Base-by-base conservation (phyloP, 2,888 invertebrate genomes). In the Iphiclides podalirius region DNA sequence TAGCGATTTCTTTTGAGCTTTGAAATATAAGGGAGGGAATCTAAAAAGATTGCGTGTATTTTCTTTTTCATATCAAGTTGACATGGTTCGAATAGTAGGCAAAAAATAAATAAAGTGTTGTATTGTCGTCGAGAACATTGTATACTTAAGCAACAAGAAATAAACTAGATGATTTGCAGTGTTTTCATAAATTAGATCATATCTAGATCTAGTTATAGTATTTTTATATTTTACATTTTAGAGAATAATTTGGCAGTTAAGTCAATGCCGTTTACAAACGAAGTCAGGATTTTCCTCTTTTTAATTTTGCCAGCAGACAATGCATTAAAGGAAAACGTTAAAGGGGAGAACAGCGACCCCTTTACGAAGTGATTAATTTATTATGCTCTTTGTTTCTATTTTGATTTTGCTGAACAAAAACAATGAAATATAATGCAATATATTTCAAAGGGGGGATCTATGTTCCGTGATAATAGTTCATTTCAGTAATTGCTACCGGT, bases 1-100 rank as follows among this genome's bases (percentile, higher is more conserved):
- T 75, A 84, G 86, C 87, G 88, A 87, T 87, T 87, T 86, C 88
- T 88, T 85, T 87, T 87, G 86, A 87, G 87, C 88, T 87, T 85
- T 86, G 86, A 86, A 86, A 87, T 87, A 88, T 87, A 86, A 77
- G 85, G 84, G 82, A 78, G 74, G 72, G 77, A 76, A 79, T 84
- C 76, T 79, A 72, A 74, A 77, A 75, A 76, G 78, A 80, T 75
- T 70, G 66, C 61, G 71, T 70, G 72, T 79, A 75, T 79, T 79
- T 78, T 72, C 68, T 71, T 77, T 75, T 72, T 63, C 41, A 47
- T 43, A 52, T 52, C 31, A 36, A 31, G 41, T 52, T 47, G 46
- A 45, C 23, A 37, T 33, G 13, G 44, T 44, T 39, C 14, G 35
- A 40, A 6, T 26, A 40, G 31, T 31, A 3, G 2, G 11, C 26